phyloP scores from a whole-genome alignment of 2,797 vertebrate genomes.

The Numenius phaeopus region DNA sequence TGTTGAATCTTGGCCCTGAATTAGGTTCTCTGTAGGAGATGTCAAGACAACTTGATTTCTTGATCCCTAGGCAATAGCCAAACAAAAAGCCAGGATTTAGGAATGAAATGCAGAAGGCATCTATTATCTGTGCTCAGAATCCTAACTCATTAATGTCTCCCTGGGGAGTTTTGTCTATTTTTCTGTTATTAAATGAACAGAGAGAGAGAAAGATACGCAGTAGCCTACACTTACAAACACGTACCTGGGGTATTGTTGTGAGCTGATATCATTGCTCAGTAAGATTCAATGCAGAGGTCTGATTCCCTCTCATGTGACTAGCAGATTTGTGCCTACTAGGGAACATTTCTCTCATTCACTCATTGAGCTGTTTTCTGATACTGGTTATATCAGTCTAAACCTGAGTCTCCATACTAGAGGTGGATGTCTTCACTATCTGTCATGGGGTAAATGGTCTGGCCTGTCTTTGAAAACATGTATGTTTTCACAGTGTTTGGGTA shows the following conservation, averaged over 20 bases:
- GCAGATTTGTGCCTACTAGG: background rate
- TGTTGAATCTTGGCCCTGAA: background rate
- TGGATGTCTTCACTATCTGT: background rate
- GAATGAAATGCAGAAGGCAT: background rate
- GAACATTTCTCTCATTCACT: background rate
- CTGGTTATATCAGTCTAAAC: background rate
- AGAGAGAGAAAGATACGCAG: background rate
- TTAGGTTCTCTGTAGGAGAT: background rate
- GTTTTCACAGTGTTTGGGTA: background rate
- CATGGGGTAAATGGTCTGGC: background rate
- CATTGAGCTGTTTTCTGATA: fast-evolving
- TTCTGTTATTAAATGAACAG: background rate
- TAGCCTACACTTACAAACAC: background rate
- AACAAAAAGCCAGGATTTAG: background rate
- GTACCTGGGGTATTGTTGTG: background rate
- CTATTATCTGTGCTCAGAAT: background rate
- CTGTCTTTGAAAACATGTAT: background rate
- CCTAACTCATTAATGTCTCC: background rate
- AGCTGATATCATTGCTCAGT: background rate
- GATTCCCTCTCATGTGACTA: background rate
- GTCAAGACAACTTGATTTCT: background rate
- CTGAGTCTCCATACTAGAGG: background rate
- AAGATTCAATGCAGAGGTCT: background rate
- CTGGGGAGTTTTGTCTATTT: background rate
- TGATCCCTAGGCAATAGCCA: background rate